Conservation (phyloP, 2,888 invertebrate genomes). For the Parapristionchus giblindavisi region DNA sequence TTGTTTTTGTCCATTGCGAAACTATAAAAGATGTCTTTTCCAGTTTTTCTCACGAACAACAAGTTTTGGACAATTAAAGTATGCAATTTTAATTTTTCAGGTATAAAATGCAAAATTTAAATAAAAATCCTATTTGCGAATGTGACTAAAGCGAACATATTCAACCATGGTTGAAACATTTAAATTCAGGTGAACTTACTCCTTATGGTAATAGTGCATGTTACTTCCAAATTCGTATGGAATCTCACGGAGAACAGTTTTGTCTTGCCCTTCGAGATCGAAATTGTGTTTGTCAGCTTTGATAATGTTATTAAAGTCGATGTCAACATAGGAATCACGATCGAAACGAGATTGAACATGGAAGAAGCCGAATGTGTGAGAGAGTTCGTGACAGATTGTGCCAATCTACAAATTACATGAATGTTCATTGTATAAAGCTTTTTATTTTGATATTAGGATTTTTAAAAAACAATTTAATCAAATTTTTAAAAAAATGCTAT, state of each 20-base stretch:
- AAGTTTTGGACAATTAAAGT: too few relatives aligned
- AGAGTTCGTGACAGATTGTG: conserved; percentile 25
- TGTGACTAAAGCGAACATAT: too few relatives aligned
- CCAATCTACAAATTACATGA: not conserved
- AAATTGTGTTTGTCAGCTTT: not conserved
- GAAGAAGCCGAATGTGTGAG: conserved; percentile 24
- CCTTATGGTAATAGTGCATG: conserved; percentile 31
- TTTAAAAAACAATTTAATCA: not conserved
- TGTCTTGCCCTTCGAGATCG: not conserved
- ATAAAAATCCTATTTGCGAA: too few relatives aligned
- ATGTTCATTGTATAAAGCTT: not conserved
- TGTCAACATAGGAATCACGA: conserved; percentile 15
- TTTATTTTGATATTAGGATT: not conserved
- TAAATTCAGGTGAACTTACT: too few relatives aligned
- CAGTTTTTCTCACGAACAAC: too few relatives aligned
- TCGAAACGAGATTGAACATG: conserved; percentile 26
- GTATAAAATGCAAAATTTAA: too few relatives aligned
- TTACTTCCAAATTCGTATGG: conserved; percentile 31
- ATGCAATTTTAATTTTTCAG: too few relatives aligned
- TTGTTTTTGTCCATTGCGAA: not conserved
- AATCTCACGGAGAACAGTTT: not conserved
- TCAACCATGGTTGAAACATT: too few relatives aligned
- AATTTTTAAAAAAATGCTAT: not conserved
- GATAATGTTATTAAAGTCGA: conserved; percentile 10
- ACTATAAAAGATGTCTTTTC: too few relatives aligned